Evolutionary conservation across 2,113 vertebrate genomes (phyloP).

Genomic region (Piaya cayana): DNA sequence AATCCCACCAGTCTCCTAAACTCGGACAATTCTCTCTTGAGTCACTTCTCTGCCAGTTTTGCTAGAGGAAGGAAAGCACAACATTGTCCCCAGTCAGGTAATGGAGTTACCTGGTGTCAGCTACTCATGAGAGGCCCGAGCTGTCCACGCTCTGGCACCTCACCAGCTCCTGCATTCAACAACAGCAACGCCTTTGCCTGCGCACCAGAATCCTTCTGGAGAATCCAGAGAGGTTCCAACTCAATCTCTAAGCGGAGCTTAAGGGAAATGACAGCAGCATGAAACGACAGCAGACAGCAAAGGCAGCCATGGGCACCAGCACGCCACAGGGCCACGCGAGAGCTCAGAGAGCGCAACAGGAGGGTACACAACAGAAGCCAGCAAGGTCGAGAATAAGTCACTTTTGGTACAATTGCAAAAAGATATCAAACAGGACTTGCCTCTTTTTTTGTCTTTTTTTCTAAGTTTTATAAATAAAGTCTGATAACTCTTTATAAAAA

Average conservation of each 20-base stretch:
- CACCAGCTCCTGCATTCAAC: not conserved
- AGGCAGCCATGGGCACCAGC: constrained; percentile 74
- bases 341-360: constrained; percentile 45
- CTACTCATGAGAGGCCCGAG: not conserved
- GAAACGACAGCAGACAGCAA: constrained; percentile 64
- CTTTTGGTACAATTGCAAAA: constrained; percentile 99
- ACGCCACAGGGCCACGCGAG: constrained; percentile 41
- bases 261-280: constrained; percentile 3
- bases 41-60: not conserved
- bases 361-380: constrained; percentile 68
- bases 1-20: not conserved
- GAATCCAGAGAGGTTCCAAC: not conserved
- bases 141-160: fast-evolving
- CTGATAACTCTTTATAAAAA: constrained; percentile 92
- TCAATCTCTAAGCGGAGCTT: not conserved
- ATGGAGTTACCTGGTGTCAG: fast-evolving
- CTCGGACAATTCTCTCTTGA: not conserved
- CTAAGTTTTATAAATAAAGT: constrained; percentile 92
- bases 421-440: constrained; percentile 86
- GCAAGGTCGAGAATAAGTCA: constrained; percentile 94
- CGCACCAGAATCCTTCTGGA: not conserved
- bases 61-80: not conserved
- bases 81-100: not conserved
- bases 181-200: not conserved
- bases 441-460: constrained; percentile 77